Conservation (phyloP, 2,888 invertebrate genomes). For the Rugalucina vietnamica region DNA sequence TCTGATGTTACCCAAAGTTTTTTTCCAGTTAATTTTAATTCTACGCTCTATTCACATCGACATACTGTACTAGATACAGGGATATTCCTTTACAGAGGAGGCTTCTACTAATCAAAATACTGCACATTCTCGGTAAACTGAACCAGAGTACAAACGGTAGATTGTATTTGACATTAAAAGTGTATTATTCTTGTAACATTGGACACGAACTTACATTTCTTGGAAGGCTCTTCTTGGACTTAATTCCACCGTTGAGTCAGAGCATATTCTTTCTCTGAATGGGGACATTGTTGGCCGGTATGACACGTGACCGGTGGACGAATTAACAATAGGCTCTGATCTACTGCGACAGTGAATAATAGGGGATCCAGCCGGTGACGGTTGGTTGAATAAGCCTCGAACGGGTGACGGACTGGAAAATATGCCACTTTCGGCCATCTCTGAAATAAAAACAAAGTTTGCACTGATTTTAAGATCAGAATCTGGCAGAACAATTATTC, state of each 20-base stretch:
- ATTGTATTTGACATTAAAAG: too few relatives aligned
- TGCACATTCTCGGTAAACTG: too few relatives aligned
- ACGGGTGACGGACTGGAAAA: background rate
- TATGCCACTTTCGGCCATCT: background rate
- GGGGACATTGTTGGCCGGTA: slow-evolving; percentile 55
- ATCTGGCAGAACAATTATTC: too few relatives aligned
- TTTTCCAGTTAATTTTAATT: too few relatives aligned
- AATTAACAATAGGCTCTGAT: slow-evolving; percentile 58
- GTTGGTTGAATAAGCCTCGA: background rate
- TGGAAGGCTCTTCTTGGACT: slow-evolving; percentile 67
- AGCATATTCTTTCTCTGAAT: slow-evolving; percentile 65
- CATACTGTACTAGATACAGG: too few relatives aligned
- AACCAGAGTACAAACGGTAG: too few relatives aligned
- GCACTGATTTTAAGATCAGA: too few relatives aligned
- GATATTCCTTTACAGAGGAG: too few relatives aligned
- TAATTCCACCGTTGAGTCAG: slow-evolving; percentile 59
- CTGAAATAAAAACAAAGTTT: background rate
- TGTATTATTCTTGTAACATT: too few relatives aligned
- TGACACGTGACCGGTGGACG: slow-evolving; percentile 18
- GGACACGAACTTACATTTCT: slow-evolving; percentile 71
- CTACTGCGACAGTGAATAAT: slow-evolving; percentile 61
- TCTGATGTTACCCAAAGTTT: too few relatives aligned
- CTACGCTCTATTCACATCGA: too few relatives aligned
- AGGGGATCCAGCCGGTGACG: background rate
- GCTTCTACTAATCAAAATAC: too few relatives aligned